phyloP scores from a whole-genome alignment of 2,797 vertebrate species.

The Lagocephalus sceleratus region DNA sequence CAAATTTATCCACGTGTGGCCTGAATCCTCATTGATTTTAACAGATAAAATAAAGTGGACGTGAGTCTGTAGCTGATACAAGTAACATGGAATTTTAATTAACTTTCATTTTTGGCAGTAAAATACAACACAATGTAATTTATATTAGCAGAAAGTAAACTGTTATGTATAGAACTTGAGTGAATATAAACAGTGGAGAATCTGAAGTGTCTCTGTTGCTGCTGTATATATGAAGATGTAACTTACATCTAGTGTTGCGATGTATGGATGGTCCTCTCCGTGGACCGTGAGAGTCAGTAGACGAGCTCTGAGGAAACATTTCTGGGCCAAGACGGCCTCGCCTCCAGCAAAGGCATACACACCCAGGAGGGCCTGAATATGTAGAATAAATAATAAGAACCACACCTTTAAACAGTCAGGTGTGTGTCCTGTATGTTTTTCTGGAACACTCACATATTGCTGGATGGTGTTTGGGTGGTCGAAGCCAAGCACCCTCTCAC shows the following conservation, averaged over 20 bases:
- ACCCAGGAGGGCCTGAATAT: conserved; percentile 71
- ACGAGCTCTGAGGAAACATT: conserved; percentile 80
- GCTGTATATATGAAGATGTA: neutral
- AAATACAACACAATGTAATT: no score
- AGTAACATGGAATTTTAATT: no score
- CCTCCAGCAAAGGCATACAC: conserved; percentile 80
- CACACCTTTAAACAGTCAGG: neutral
- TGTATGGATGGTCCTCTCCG: conserved; percentile 82
- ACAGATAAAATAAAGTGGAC: no score
- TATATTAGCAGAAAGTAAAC: no score
- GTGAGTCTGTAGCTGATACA: no score
- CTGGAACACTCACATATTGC: conserved; percentile 76
- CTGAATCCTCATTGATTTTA: no score
- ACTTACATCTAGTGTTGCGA: conserved; percentile 79
- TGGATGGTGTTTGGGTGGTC: conserved; percentile 82
- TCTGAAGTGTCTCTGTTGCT: neutral
- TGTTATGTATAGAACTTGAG: no score
- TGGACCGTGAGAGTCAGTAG: conserved; percentile 75
- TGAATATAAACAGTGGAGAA: neutral
- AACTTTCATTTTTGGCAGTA: no score
- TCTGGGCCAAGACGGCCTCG: conserved; percentile 75
- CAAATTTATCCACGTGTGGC: no score
- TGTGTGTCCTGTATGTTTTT: neutral
- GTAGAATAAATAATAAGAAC: neutral
- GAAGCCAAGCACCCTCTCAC: conserved; percentile 81